Base-by-base conservation (phyloP, 2,888 invertebrate genomes). In the Neocrepidodera transversa region DNA sequence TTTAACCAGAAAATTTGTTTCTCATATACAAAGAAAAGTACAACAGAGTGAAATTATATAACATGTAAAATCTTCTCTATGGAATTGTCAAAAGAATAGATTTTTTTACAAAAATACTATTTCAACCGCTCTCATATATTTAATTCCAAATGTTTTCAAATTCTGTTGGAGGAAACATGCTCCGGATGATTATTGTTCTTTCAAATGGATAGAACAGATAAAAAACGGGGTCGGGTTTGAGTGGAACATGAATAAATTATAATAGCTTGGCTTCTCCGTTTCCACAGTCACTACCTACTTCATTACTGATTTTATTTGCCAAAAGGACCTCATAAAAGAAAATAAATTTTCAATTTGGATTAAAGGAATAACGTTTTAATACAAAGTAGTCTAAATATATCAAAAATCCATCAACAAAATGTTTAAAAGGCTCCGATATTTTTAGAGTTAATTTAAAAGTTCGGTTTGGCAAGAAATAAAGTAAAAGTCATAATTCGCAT, bases 371-470 rank as follows among this genome's bases (percentile, higher is more conserved):
- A 50, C 38, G 40, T 47, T 47, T 30, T 43, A 51, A 51, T 43
- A 50, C 57, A 26, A 51, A 58, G 50, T 45, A 50, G 45, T 58
- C 51, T 23, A 30, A 49, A 56, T 58, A 51, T 35, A 35, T 32
- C 17, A 43, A 43, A 51, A 58, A 58, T 45, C 60, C 55, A 50
- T 50, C 55, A 60, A 60, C 55, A 55, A 54, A 60, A 45, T 51
- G 47, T 50, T 36, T 50, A 60, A 59, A 48, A 30, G 26, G 30
- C 18, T 50, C 26, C 50, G 54, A 60, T 45, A 32, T 50, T 60
- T 54, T 49, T 45, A 54, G 36, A 54, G 38, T 35, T 40, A 54
- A 50, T 54, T 45, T 45, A n/a, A 32, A 54, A 42, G 35, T 54
- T 43, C 32, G 53, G 42, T 43, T 43, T 18, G 11, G 43, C 20